Base-by-base conservation (phyloP, 2,113 vertebrate species). In the Astur gentilis region DNA sequence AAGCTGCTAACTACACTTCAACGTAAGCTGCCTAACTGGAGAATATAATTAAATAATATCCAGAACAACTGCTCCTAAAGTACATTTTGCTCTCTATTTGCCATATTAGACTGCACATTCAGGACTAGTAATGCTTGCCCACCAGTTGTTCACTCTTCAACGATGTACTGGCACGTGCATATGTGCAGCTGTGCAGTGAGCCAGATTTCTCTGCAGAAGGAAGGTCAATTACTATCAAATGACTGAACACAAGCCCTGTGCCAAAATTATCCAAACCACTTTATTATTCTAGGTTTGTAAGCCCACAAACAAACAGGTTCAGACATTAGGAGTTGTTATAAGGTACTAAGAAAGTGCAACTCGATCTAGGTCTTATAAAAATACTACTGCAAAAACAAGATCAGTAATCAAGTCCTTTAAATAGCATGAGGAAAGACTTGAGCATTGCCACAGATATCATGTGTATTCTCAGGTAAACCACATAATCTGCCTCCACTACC, bases 391-490 rank as follows among this genome's bases (percentile, higher is more conserved):
- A 9, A 90, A 96, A 92, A 93, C 58, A 92, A 62, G 54, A 93
- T 93, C 96, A 80, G 92, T 52, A 86, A 93, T 88, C 82, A 86
- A 80, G 62, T 45, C 78, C 92, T 92, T 92, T 95, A 96, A 96
- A 96, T 88, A 97, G 89, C 70, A 79, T 5, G 32, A 91, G 71
- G 82, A 69, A 90, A 95, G 90, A 73, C 66, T n/a, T 45, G 49
- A 83, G 78, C 82, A 38, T 23, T 54, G 54, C 76, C 83, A 94
- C 70, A 87, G 71, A 66, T 87, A 92, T 66, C 80, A 84, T 76
- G 58, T n/a, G 73, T 77, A 47, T 47, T 91, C 93, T 82, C 57
- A 89, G 64, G 55, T 80, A 84, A 92, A 47, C 75, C 87, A 84
- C 31, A 71, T 32, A 69, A 91, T 61, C 91, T 45, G 44, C 47